Conservation (phyloP, 2,113 vertebrate species). For the Cinclus cinclus region DNA sequence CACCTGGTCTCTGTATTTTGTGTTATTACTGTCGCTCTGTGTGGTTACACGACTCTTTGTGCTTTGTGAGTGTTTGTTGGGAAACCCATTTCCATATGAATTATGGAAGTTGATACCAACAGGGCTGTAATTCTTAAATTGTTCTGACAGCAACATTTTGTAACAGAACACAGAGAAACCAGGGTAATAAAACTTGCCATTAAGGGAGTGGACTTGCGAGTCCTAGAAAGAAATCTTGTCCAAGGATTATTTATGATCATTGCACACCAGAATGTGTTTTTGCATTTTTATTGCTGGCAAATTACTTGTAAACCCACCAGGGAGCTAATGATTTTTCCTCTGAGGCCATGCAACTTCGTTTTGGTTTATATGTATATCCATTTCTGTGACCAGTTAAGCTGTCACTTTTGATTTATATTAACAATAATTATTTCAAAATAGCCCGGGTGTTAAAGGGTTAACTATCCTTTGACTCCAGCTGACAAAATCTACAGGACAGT, state of each 20-base stretch:
- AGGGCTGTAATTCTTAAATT: conserved; percentile 2
- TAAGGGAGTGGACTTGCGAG: conserved; percentile 17
- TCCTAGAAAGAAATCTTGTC: conserved; percentile 40
- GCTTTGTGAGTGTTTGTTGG: not conserved
- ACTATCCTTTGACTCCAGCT: not conserved
- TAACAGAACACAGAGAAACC: conserved; percentile 19
- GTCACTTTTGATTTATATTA: conserved; percentile 27
- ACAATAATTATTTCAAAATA: not conserved
- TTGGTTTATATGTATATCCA: not conserved
- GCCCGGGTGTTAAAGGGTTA: not conserved
- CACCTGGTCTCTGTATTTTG: not conserved
- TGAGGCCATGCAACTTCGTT: not conserved
- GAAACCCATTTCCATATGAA: conserved; percentile 7
- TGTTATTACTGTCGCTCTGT: not conserved
- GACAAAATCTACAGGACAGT: not conserved
- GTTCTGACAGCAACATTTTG: conserved; percentile 20
- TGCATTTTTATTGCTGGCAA: conserved; percentile 63
- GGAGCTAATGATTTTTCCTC: conserved; percentile 43
- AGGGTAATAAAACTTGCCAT: conserved; percentile 21
- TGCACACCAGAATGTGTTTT: conserved; percentile 40
- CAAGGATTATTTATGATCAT: conserved; percentile 58
- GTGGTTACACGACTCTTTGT: not conserved
- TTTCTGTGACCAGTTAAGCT: not conserved
- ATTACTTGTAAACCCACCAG: conserved; percentile 51
- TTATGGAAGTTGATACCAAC: not conserved